These are phyloP conservation scores for Eurystomus glaucurus DNA, from an alignment of 2,797 vertebrate species.

Conservation along the genomic window DNA sequence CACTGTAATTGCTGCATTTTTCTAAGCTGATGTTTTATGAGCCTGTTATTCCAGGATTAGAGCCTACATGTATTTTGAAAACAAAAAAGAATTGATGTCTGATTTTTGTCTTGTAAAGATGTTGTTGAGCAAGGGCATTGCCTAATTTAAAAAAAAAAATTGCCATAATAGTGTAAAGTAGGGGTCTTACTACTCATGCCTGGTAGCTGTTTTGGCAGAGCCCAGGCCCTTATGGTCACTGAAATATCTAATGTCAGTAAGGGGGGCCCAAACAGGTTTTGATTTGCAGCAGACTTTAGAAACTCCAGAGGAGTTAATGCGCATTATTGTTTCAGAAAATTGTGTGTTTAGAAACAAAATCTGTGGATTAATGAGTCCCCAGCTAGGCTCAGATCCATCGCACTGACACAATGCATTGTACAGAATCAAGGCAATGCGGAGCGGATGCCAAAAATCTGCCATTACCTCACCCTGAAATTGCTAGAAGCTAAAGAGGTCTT, in stretches of 20 bases:
- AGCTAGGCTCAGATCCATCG: background rate
- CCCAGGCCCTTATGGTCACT: accelerated
- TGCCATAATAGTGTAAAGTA: background rate
- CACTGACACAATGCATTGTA: conserved; percentile 30
- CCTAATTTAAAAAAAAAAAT: background rate
- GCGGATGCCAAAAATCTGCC: conserved; percentile 44
- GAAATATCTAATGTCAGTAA: background rate
- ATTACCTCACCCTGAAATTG: conserved; percentile 7
- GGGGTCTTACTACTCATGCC: background rate
- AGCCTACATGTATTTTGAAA: conserved; percentile 6
- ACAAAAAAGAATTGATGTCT: background rate
- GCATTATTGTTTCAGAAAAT: conserved; percentile 20
- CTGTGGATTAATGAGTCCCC: conserved; percentile 39
- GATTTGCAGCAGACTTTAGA: conserved; percentile 43
- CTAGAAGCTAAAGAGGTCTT: conserved; percentile 6
- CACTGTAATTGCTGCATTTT: conserved; percentile 21
- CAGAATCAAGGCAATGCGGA: background rate
- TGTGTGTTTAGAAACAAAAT: conserved; percentile 38
- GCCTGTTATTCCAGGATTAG: conserved; percentile 51
- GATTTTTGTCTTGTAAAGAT: background rate
- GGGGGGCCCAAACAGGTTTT: background rate
- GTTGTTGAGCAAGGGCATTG: background rate
- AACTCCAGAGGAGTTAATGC: conserved; percentile 10
- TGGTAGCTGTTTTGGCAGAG: conserved; percentile 27
- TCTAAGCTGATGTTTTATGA: conserved; percentile 41